phyloP scores from a whole-genome alignment of 2,888 invertebrate species.

The Athrips mouffetella region DNA sequence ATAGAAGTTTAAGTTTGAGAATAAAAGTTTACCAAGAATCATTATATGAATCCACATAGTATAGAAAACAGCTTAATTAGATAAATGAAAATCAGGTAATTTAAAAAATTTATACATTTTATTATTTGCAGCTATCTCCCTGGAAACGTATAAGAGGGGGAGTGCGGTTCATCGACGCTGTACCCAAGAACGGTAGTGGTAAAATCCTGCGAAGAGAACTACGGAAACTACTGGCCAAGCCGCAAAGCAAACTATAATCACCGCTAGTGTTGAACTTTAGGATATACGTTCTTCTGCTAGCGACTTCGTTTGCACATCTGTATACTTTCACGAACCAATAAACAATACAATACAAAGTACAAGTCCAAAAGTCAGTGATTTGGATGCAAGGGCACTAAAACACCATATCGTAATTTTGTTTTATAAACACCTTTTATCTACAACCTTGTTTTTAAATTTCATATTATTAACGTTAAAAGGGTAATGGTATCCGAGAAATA shows the following conservation, averaged over 20 bases:
- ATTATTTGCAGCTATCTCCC: constrained; percentile 65
- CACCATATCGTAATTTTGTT: too few species aligned
- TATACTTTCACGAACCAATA: too few species aligned
- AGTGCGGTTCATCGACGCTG: constrained; percentile 82
- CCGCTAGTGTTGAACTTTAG: neutral
- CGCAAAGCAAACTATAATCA: constrained; percentile 36
- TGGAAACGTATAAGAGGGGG: constrained; percentile 86
- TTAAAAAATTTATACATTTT: neutral
- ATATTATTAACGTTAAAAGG: too few species aligned
- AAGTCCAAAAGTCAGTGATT: too few species aligned
- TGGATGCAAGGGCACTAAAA: too few species aligned
- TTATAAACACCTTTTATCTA: too few species aligned
- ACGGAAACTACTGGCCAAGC: constrained; percentile 39
- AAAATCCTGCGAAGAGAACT: constrained; percentile 84
- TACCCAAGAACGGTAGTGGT: constrained; percentile 86
- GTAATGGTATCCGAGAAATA: too few species aligned
- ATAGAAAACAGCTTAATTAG: neutral
- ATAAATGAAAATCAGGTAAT: neutral
- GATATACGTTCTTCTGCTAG: too few species aligned
- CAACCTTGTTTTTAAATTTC: too few species aligned
- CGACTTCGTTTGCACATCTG: too few species aligned
- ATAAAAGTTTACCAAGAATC: neutral
- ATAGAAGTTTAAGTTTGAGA: neutral
- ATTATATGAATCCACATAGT: neutral
- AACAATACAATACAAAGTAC: too few species aligned